phyloP scores from a whole-genome alignment of 1,140 invertebrate species.

The Lutraria rhynchaena region DNA sequence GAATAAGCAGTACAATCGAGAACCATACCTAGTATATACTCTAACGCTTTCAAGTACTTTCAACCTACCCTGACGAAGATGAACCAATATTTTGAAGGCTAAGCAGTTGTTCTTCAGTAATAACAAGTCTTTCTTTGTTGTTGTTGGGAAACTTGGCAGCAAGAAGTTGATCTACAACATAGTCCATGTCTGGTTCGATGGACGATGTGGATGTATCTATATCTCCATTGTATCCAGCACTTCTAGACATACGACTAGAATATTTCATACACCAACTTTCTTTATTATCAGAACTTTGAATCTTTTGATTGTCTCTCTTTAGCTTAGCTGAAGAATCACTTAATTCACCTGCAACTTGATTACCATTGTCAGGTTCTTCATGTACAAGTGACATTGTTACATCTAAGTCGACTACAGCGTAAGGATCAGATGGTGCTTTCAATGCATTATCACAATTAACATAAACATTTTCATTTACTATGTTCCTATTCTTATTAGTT shows the following conservation, averaged over 20 bases:
- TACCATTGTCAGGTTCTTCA: background rate
- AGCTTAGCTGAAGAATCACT: background rate
- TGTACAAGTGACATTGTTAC: slow-evolving; percentile 10
- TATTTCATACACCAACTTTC: slow-evolving; percentile 13
- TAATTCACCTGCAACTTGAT: background rate
- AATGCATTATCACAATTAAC: background rate
- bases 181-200: slow-evolving; percentile 51
- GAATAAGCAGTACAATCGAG: no score
- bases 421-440: slow-evolving; percentile 25
- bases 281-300: background rate
- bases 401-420: slow-evolving; percentile 46
- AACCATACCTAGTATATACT: no score
- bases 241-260: slow-evolving; percentile 31
- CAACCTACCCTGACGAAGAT: slow-evolving; percentile 57
- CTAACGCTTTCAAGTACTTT: no score
- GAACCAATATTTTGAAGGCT: slow-evolving; percentile 47
- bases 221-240: slow-evolving; percentile 52
- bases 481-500: background rate
- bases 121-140: slow-evolving; percentile 38
- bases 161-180: slow-evolving; percentile 13
- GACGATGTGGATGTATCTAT: slow-evolving; percentile 58
- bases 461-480: background rate
- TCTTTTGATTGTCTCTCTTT: background rate
- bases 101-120: slow-evolving; percentile 47
- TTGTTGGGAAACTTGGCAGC: slow-evolving; percentile 23